Percentiles rank a stretch among this genome's conserved stretches.
Conservation (phyloP, 2,888 invertebrate species). For the Thysanoteuthis rhombus region DNA sequence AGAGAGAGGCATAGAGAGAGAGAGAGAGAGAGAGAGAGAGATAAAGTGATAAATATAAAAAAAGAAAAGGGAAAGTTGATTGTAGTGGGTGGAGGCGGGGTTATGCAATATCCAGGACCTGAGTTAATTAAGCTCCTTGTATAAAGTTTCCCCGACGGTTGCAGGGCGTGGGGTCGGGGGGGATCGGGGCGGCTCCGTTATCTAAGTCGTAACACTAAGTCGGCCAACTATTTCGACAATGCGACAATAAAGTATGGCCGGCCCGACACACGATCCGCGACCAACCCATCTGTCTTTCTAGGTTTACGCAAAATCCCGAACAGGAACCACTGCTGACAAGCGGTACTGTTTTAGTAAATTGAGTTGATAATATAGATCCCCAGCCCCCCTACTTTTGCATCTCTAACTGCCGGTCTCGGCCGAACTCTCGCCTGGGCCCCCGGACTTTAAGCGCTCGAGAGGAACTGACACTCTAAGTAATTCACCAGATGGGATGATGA, state of each 20-base stretch:
- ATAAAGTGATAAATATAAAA: too few relatives aligned
- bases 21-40: too few relatives aligned
- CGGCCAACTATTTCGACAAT: slow-evolving; percentile 12
- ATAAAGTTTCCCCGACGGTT: neutral
- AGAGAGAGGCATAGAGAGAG: too few relatives aligned
- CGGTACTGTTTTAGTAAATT: neutral
- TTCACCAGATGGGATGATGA: too few relatives aligned
- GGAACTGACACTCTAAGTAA: too few relatives aligned
- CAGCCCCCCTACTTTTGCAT: neutral
- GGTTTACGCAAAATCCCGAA: neutral
- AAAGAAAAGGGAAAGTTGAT: too few relatives aligned
- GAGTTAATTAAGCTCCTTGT: too few relatives aligned
- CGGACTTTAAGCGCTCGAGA: too few relatives aligned
- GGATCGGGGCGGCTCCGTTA: neutral
- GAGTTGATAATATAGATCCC: neutral
- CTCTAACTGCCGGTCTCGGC: neutral
- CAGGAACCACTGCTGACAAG: neutral
- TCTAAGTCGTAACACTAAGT: slow-evolving; percentile 12
- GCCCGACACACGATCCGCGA: slow-evolving; percentile 12
- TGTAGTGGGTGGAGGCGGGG: too few relatives aligned
- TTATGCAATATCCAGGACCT: too few relatives aligned
- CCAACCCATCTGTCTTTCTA: neutral
- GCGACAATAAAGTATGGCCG: slow-evolving; percentile 12
- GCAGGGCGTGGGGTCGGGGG: neutral
- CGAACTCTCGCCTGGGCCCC: too few relatives aligned